phyloP scores from a whole-genome alignment of 2,888 invertebrate species.

The Apamea anceps region DNA sequence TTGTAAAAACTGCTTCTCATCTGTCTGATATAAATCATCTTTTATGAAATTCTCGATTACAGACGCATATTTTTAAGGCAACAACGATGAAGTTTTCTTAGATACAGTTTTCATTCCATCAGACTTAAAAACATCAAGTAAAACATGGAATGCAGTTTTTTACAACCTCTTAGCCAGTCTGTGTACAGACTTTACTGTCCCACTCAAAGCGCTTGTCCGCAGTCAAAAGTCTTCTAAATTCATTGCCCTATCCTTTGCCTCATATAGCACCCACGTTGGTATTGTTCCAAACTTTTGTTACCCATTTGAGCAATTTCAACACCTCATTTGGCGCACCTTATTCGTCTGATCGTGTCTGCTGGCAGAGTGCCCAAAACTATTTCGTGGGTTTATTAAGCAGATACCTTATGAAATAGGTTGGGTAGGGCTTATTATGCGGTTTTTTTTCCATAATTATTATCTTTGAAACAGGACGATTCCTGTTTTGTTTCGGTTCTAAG shows the following conservation, averaged over 20 bases:
- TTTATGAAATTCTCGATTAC: background rate
- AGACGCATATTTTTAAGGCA: background rate
- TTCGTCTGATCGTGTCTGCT: conserved; percentile 39
- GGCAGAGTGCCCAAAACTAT: conserved; percentile 59
- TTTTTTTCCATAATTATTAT: background rate
- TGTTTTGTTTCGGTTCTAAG: background rate
- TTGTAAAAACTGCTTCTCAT: conserved; percentile 19
- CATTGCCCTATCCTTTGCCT: conserved; percentile 3
- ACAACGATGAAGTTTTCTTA: background rate
- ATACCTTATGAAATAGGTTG: conserved; percentile 11
- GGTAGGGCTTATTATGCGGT: background rate
- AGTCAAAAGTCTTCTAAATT: conserved; percentile 14
- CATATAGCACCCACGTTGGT: conserved; percentile 46
- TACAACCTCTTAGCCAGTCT: too few relatives aligned
- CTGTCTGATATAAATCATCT: background rate
- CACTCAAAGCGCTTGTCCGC: background rate
- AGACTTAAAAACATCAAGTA: background rate
- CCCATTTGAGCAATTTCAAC: conserved; percentile 62
- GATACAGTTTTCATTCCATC: too few relatives aligned
- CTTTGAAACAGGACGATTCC: background rate
- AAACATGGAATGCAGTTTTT: background rate
- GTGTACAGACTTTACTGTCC: background rate
- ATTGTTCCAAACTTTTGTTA: conserved; percentile 60
- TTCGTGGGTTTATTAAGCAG: conserved; percentile 47
- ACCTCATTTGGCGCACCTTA: conserved; percentile 63